phyloP scores from a whole-genome alignment of 2,113 vertebrate species.

The Rhinopomastus cyanomelas region DNA sequence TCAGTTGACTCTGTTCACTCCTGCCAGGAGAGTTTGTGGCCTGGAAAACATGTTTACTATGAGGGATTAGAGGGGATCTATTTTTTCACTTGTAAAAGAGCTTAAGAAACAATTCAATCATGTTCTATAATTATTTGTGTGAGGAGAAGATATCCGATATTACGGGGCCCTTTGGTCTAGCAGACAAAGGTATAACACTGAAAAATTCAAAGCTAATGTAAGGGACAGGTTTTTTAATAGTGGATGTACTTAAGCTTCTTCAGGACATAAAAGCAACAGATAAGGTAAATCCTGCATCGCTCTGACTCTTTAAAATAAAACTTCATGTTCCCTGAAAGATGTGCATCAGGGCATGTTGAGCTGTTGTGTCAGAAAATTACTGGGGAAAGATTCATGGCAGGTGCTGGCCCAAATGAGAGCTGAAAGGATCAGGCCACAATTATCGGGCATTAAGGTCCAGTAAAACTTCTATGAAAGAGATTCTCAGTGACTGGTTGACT shows the following conservation, averaged over 20 bases:
- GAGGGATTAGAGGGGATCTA: conserved; percentile 29
- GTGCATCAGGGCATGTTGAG: background rate
- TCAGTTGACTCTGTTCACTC: background rate
- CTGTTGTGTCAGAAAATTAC: background rate
- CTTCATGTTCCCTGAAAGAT: background rate
- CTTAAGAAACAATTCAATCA: conserved; percentile 54
- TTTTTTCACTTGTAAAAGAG: conserved; percentile 48
- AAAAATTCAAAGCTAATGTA: background rate
- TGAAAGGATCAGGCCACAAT: fast-evolving
- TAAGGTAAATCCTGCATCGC: background rate
- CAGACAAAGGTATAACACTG: background rate
- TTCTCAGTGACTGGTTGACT: background rate
- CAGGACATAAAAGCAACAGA: background rate
- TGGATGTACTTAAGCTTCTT: background rate
- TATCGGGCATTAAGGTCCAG: background rate
- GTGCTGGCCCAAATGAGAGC: background rate
- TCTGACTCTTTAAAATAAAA: background rate
- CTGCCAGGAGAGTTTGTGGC: background rate
- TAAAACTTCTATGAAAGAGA: background rate
- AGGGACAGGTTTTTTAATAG: background rate
- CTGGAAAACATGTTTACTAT: conserved; percentile 54
- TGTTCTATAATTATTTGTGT: conserved; percentile 28
- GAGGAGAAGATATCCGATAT: conserved; percentile 4
- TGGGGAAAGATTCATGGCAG: fast-evolving
- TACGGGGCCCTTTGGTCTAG: background rate